Percentiles rank a stretch among this genome's conserved stretches.
phyloP scores from a whole-genome alignment of 2,888 invertebrate genomes.

The Rhagophthalmus giganteus region DNA sequence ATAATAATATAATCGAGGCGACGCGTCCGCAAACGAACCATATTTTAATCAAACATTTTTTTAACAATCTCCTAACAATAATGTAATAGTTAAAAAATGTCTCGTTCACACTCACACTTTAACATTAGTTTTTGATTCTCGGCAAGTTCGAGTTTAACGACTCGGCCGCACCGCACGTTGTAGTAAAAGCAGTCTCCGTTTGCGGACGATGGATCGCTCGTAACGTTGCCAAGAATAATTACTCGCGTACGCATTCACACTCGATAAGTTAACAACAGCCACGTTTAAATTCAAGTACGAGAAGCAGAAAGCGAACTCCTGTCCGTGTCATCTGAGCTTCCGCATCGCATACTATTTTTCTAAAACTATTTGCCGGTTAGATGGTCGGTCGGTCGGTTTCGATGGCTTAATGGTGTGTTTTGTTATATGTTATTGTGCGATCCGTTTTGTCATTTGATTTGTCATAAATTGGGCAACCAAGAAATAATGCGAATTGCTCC shows the following conservation, averaged over 20 bases:
- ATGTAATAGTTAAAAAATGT: conserved; percentile 54
- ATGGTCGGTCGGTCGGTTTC: conserved; percentile 14
- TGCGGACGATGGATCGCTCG: too few species aligned
- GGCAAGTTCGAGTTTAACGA: conserved; percentile 5
- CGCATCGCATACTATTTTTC: conserved; percentile 33
- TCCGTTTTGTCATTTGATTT: conserved; percentile 3
- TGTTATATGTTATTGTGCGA: conserved; percentile 8
- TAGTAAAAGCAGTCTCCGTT: too few species aligned
- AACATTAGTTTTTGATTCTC: conserved; percentile 29
- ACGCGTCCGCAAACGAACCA: conserved; percentile 37
- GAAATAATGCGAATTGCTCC: conserved; percentile 25
- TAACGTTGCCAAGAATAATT: conserved; percentile 16
- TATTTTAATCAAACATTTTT: conserved; percentile 44
- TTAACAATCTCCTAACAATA: conserved; percentile 58
- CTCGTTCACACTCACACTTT: conserved; percentile 47
- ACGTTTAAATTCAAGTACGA: conserved; percentile 44
- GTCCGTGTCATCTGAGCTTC: conserved; percentile 28
- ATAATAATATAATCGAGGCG: conserved; percentile 38
- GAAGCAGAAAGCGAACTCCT: conserved; percentile 30
- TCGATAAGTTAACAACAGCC: conserved; percentile 50
- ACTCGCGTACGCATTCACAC: conserved; percentile 37
- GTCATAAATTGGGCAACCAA: conserved; percentile 18
- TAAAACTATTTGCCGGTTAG: conserved; percentile 37
- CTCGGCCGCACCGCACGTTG: conserved; percentile 11
- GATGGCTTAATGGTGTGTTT: conserved; percentile 24